Base-by-base conservation (phyloP, 1,140 invertebrate species). In the Nephotettix cincticeps region DNA sequence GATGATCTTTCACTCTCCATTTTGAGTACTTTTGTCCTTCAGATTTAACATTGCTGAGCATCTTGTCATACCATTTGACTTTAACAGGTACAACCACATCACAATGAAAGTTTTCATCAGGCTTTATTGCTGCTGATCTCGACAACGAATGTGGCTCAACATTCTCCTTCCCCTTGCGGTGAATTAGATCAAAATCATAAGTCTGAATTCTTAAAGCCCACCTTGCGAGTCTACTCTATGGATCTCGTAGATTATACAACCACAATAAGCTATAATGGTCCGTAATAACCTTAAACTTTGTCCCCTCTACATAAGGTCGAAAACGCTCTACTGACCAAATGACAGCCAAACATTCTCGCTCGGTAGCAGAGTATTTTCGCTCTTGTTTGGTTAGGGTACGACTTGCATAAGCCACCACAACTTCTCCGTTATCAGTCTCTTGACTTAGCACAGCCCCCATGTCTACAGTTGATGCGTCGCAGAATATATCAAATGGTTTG, bases 181-280 rank as follows among this genome's bases (percentile, higher is more conserved):
- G 56, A 2, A 61, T 25, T 6, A 61, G 25, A 2, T 4, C 6
- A 23, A 27, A 61, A n/a, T 27, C 25, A 28, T 61, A 61, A 14
- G 56, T 1, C n/a, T 61, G 56, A 21, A 61, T 6, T 6, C 56
- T 25, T 6, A 61, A 4, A 4, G 47, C 47, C 47, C 47, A 54
- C 13, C 56, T 25, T 27, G 23, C 25, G 9, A 54, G 21, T 21
- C 47, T 11, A n/a, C 47, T 21, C 13, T 11, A n/a, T 6, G 47
- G 47, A 21, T 54, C 47, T 54, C 4, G 13, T 29, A 27, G 27
- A 9, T 6, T 61, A 23, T 61, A 6, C 6, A 61, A 6, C 56
- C 56, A 61, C 21, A 61, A 23, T 21, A 61, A n/a, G 19, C 56
- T 61, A n/a, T 61, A 61, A n/a, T 61, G 56, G 56, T 61, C 25